Evolutionary conservation across 2,797 vertebrate species (phyloP).

Genomic region (Microctenopoma steveboyesi): DNA sequence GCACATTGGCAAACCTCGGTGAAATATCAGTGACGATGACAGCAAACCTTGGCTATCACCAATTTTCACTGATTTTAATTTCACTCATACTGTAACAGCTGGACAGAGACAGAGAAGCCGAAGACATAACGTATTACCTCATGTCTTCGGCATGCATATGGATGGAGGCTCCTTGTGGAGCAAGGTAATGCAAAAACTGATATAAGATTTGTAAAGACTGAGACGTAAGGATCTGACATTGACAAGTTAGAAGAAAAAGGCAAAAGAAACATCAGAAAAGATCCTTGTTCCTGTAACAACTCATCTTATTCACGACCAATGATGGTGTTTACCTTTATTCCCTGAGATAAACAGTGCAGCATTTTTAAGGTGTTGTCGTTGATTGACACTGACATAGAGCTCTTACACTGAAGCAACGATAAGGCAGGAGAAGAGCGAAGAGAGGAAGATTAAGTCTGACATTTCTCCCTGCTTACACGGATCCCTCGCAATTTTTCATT

Average conservation of each 20-base stretch:
- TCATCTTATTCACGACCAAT: constrained; percentile 32
- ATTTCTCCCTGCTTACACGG: constrained; percentile 2
- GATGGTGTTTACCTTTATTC: constrained; percentile 35
- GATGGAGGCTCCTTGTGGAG: constrained; percentile 31
- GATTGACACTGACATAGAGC: constrained; percentile 35
- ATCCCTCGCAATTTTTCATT: constrained; percentile 23
- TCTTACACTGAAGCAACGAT: constrained; percentile 25
- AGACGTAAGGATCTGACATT: constrained; percentile 15
- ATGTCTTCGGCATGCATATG: constrained; percentile 41
- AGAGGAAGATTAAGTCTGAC: constrained; percentile 24
- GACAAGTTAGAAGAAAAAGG: constrained; percentile 20
- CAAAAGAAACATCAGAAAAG: constrained; percentile 19
- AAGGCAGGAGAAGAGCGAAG: constrained; percentile 17
- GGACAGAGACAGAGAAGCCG: constrained; percentile 14
- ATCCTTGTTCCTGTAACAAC: constrained; percentile 31
- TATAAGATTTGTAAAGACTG: not conserved
- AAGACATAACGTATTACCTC: constrained; percentile 33
- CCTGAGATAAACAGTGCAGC: constrained; percentile 24
- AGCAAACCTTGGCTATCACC: constrained; percentile 27
- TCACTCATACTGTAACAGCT: constrained; percentile 35
- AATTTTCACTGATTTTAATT: constrained; percentile 59
- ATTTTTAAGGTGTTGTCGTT: constrained; percentile 13
- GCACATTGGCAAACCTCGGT: constrained; percentile 15
- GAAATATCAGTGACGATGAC: constrained; percentile 41
- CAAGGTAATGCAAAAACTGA: constrained; percentile 15